A percentile compares a stretch with the other conserved stretches of the same genome.
These are phyloP conservation scores for Crioceris asparagi DNA, from an alignment of 2,888 invertebrate genomes.

Conservation along the genomic window DNA sequence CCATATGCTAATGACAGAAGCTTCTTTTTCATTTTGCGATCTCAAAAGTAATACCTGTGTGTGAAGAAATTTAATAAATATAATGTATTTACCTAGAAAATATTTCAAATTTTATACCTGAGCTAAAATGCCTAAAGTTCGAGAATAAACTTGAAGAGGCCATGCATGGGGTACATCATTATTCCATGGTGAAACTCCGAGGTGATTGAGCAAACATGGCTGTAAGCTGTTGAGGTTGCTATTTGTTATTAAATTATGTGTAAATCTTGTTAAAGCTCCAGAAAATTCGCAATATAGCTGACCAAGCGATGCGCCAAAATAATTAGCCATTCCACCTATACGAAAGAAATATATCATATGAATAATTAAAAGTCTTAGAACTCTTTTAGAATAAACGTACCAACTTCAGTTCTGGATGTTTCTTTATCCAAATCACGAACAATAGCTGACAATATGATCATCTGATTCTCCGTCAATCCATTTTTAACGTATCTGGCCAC, in stretches of 20 bases:
- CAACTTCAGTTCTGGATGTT: constrained; percentile 71
- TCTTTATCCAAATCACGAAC: constrained; percentile 86
- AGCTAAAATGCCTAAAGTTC: constrained; percentile 72
- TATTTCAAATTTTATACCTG: constrained; percentile 43
- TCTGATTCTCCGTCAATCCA: constrained; percentile 77
- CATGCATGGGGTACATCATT: constrained; percentile 53
- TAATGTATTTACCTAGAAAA: not conserved
- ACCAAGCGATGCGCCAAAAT: constrained; percentile 62
- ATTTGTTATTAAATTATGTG: constrained; percentile 68
- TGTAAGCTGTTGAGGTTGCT: constrained; percentile 58
- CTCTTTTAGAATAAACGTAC: constrained; percentile 28
- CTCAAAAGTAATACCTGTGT: constrained; percentile 60
- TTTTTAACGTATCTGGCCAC: constrained; percentile 55
- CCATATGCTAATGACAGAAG: constrained; percentile 85
- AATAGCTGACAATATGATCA: constrained; percentile 77
- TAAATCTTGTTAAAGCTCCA: constrained; percentile 64
- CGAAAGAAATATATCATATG: too few relatives aligned
- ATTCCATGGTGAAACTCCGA: constrained; percentile 65
- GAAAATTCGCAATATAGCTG: constrained; percentile 62
- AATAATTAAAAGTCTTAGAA: too few relatives aligned
- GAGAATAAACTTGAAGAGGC: constrained; percentile 67
- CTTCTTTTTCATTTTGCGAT: constrained; percentile 77
- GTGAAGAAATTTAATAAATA: not conserved
- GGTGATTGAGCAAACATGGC: constrained; percentile 58
- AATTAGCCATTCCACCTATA: constrained; percentile 42